A percentile compares a stretch with the other conserved stretches of the same genome.
These are phyloP conservation scores for Heliconius aoede DNA, from an alignment of 2,888 invertebrate genomes.

Conservation along the genomic window DNA sequence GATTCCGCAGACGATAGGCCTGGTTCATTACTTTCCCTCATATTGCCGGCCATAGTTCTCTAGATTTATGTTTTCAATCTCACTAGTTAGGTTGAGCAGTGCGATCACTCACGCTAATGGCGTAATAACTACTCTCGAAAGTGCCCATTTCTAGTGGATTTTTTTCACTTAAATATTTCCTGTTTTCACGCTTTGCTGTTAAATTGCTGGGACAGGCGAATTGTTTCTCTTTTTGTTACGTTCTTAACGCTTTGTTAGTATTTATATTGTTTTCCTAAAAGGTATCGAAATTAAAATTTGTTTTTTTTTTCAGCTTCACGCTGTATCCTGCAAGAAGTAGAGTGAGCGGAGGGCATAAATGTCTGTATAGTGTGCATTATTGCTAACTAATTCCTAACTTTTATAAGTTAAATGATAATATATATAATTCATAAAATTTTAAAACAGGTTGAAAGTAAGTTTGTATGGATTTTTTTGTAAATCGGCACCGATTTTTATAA, in stretches of 20 bases:
- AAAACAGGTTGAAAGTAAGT: too few species aligned
- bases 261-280: background rate
- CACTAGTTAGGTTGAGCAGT: conserved; percentile 57
- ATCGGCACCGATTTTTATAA: too few species aligned
- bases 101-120: conserved; percentile 69
- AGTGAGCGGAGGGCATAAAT: too few species aligned
- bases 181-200: conserved; percentile 58
- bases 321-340: background rate
- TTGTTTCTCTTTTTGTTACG: conserved; percentile 16
- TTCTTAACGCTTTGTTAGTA: conserved; percentile 3
- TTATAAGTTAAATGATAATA: background rate
- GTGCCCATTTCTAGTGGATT: conserved; percentile 69
- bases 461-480: too few species aligned
- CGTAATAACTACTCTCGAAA: conserved; percentile 73
- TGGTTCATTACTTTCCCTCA: conserved; percentile 22
- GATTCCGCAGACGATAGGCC: conserved; percentile 1
- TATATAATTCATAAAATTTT: background rate
- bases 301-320: background rate
- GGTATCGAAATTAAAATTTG: background rate
- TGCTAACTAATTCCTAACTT: too few species aligned
- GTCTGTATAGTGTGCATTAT: background rate
- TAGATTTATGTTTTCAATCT: conserved; percentile 68
- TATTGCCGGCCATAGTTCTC: conserved; percentile 24
- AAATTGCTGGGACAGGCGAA: conserved; percentile 28
- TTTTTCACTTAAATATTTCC: conserved; percentile 66